Evolutionary conservation across 2,113 vertebrate genomes (phyloP), one percentile per base, ranked within the genome.

Genomic region (Cyanoliseus patagonus): DNA sequence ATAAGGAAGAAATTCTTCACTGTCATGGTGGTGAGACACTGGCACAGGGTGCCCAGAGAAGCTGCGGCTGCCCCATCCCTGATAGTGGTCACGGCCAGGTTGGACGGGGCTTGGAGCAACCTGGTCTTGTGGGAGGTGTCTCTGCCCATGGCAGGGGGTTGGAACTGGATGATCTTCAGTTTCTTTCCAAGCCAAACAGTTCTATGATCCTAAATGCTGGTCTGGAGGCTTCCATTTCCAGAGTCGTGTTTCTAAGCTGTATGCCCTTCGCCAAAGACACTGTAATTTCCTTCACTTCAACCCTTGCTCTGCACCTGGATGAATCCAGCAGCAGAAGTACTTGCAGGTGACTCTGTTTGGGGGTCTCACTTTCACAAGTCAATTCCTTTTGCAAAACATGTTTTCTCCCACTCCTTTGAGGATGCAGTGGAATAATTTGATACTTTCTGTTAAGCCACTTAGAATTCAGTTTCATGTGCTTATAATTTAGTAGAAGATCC

Each of bases 301-400:
- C 31, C 70, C 31, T 17, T 57, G 25, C 28, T 68, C 49, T 89
- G 49, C 33, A 25, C 15, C 39, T 3, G 0, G 2, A 3, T 28
- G 55, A 27, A 31, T 33, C 63, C 28, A 41, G 35, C 22, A 22
- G 23, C 22, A 12, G 7, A 8, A 28, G 20, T 28, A 49, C 37
- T 37, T 77, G 27, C 46, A 31, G 44, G 39, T 53, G 67, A 20
- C 25, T 68, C 19, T 20, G 0, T 46, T 27, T 74, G 4, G 35
- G 24, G 3, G 3, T 64, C 7, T 90, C 31, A 11, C 23, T 55
- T 73, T 74, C 39, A 47, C 28, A 76, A 51, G 8, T 81, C 3
- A 1, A 5, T 31, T 69, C 33, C 13, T 55, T 85, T 67, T 42
- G n/a, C 12, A 53, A 62, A 79, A 52, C 14, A 42, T 0, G 0